Conservation (phyloP, 2,888 invertebrate genomes). For the Eupithecia subumbrata region DNA sequence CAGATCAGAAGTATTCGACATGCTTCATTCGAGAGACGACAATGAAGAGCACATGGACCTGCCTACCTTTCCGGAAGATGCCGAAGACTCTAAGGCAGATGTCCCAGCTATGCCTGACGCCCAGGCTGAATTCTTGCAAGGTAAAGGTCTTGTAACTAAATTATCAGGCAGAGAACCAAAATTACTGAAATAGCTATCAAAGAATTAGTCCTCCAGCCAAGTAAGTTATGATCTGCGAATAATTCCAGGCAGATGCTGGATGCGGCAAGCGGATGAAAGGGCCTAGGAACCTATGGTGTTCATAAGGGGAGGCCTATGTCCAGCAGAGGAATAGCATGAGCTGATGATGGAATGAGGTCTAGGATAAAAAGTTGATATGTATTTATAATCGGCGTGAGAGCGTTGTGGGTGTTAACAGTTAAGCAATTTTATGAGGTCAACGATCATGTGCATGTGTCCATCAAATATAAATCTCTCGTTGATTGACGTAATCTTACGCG, state of each 20-base stretch:
- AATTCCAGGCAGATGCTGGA: background rate
- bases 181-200: background rate
- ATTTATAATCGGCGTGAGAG: conserved; percentile 25
- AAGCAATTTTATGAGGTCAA: conserved; percentile 35
- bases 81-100: conserved; percentile 64
- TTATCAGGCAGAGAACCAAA: background rate
- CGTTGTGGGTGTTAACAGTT: conserved; percentile 35
- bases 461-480: conserved; percentile 15
- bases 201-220: background rate
- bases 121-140: conserved; percentile 76
- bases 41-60: conserved; percentile 68
- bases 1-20: conserved; percentile 80
- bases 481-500: conserved; percentile 4
- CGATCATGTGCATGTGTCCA: conserved; percentile 28
- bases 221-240: background rate
- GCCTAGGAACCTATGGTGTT: background rate
- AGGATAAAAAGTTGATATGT: background rate
- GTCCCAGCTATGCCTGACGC: conserved; percentile 63
- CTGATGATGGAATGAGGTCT: background rate
- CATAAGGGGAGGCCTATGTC: background rate
- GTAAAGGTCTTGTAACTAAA: conserved; percentile 47
- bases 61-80: conserved; percentile 74
- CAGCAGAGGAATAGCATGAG: background rate
- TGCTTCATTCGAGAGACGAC: conserved; percentile 78
- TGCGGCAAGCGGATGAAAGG: background rate